phyloP scores from a whole-genome alignment of 2,888 invertebrate genomes.

The Stenotaenia linearis region DNA sequence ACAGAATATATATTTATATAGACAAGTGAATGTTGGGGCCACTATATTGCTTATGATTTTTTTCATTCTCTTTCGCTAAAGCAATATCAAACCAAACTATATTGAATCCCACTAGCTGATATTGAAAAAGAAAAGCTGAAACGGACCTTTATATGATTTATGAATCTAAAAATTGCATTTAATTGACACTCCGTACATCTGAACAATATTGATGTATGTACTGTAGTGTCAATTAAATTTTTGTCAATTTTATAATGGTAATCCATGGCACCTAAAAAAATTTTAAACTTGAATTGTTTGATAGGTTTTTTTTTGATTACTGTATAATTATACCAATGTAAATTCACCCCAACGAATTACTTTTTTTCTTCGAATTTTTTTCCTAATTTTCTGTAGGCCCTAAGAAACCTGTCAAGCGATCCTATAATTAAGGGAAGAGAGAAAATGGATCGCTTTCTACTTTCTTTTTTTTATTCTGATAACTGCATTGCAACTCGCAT shows the following conservation, averaged over 20 bases:
- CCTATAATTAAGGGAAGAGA: constrained; percentile 6
- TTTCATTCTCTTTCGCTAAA: background rate
- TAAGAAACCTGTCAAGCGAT: constrained; percentile 1
- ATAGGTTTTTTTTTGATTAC: background rate
- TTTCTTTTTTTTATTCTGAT: background rate
- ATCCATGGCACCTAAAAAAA: too few species aligned
- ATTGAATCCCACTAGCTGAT: constrained; percentile 17
- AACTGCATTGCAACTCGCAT: background rate
- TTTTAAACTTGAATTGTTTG: background rate
- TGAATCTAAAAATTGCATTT: background rate
- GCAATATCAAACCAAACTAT: background rate
- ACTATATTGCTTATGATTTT: background rate
- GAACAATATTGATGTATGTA: too few species aligned
- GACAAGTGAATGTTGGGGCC: background rate
- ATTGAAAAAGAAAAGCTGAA: background rate
- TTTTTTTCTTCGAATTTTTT: background rate
- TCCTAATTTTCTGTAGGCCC: background rate
- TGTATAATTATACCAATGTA: constrained; percentile 14
- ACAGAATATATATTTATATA: constrained; percentile 16
- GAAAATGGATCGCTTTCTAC: background rate
- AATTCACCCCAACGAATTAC: constrained; percentile 3
- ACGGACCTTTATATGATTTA: background rate
- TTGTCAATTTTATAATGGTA: too few species aligned
- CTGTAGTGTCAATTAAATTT: too few species aligned
- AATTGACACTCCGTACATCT: constrained; percentile 1